A percentile compares a stretch with the other conserved stretches of the same genome.
Conservation (phyloP, 2,888 invertebrate genomes). For the Tetropium fuscum region DNA sequence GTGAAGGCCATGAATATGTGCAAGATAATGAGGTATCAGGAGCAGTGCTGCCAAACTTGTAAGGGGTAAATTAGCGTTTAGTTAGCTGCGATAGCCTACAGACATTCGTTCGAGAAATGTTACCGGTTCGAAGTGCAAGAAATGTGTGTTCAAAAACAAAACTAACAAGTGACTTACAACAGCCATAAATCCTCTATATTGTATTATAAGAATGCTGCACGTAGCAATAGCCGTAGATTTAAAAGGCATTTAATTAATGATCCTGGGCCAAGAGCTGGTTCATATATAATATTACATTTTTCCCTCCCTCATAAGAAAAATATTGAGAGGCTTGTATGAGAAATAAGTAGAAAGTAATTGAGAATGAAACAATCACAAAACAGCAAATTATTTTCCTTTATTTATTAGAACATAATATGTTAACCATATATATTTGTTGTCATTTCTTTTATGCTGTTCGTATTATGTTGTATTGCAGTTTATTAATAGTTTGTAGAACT, state of each 20-base stretch:
- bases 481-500: no score
- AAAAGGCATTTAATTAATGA: constrained; percentile 14
- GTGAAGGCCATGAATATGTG: constrained; percentile 92
- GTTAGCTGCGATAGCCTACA: neutral
- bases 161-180: constrained; percentile 21
- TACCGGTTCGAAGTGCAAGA: constrained; percentile 7
- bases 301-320: constrained; percentile 23
- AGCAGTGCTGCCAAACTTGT: constrained; percentile 91
- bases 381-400: no score
- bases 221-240: constrained; percentile 43
- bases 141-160: constrained; percentile 29
- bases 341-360: no score
- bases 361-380: no score
- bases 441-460: no score
- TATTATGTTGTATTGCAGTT: no score
- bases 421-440: no score
- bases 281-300: constrained; percentile 16
- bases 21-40: constrained; percentile 83
- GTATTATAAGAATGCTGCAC: constrained; percentile 35
- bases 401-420: no score
- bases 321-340: no score
- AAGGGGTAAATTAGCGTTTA: constrained; percentile 44
- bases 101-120: constrained; percentile 16
- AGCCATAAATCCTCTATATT: constrained; percentile 19
- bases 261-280: constrained; percentile 23